Percentiles rank a stretch among this genome's conserved stretches.
These are phyloP conservation scores for Imbricaverruca yamaguchii DNA, from an alignment of 2,888 invertebrate species.

Conservation along the genomic window DNA sequence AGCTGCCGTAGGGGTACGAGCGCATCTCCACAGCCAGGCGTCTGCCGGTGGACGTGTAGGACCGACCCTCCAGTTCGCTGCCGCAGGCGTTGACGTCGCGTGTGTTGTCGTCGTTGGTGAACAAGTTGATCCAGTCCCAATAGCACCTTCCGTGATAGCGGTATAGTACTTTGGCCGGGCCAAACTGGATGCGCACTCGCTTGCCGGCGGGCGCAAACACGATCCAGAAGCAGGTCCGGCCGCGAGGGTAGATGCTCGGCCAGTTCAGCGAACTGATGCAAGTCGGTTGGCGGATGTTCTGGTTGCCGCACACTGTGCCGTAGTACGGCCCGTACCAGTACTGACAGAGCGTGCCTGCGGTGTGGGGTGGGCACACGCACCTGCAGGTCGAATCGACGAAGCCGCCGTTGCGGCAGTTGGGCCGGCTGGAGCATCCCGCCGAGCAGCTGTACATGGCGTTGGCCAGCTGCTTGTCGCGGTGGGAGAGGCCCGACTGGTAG, in stretches of 20 bases:
- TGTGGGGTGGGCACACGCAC: neutral
- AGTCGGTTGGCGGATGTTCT: neutral
- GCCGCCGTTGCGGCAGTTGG: neutral
- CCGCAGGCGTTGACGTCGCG: neutral
- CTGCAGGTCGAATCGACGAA: neutral
- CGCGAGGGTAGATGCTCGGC: conserved; percentile 3
- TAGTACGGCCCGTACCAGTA: neutral
- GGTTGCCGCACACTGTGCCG: neutral
- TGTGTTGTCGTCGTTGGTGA: neutral
- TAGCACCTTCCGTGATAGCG: neutral
- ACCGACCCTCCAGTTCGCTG: neutral
- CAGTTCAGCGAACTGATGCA: conserved; percentile 22
- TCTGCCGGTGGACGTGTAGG: neutral
- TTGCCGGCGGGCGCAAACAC: neutral
- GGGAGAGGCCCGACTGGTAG: neutral
- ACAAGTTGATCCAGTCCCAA: neutral
- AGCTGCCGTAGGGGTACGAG: neutral
- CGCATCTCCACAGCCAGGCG: neutral
- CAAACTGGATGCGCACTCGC: neutral
- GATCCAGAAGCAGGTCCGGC: neutral
- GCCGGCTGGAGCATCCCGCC: no score
- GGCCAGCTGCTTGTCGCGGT: neutral
- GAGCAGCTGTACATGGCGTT: no score
- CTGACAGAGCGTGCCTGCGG: neutral
- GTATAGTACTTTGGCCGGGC: neutral